Evolutionary conservation across 2,888 invertebrate genomes (phyloP).

Genomic region (Scaptomyza parva): DNA sequence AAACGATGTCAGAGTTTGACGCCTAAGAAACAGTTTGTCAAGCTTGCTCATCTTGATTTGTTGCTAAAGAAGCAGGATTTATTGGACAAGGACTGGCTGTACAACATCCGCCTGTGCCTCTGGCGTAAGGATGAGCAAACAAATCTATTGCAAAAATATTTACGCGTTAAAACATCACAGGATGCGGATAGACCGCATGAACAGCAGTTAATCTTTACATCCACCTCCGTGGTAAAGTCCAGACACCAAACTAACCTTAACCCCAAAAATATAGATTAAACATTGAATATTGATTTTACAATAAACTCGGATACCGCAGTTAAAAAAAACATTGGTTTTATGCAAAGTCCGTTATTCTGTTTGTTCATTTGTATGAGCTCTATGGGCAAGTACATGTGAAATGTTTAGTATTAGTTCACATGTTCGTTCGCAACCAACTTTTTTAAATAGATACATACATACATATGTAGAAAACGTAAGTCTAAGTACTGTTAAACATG

Average conservation of each 20-base stretch:
- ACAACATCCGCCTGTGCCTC: constrained; percentile 82
- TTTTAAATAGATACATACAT: too few relatives aligned
- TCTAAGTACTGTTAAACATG: too few relatives aligned
- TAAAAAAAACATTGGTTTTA: neutral
- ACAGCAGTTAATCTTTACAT: constrained; percentile 83
- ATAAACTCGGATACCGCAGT: neutral
- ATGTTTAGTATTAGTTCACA: too few relatives aligned
- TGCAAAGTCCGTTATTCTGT: neutral
- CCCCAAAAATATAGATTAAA: neutral
- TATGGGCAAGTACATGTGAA: too few relatives aligned
- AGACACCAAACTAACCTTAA: neutral
- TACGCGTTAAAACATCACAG: constrained; percentile 78
- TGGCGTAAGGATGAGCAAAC: constrained; percentile 84
- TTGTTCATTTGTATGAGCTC: neutral
- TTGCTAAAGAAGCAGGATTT: constrained; percentile 83
- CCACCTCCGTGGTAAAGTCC: constrained; percentile 83
- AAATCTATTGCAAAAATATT: constrained; percentile 84
- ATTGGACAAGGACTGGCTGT: constrained; percentile 72
- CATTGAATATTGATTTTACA: neutral
- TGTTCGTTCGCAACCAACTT: too few relatives aligned
- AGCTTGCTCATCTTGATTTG: constrained; percentile 67
- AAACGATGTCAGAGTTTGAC: constrained; percentile 66
- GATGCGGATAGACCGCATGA: constrained; percentile 58
- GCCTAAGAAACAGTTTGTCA: constrained; percentile 78
- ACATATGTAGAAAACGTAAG: too few relatives aligned